Percentiles rank a stretch among this genome's conserved stretches.
Conservation (phyloP, 2,797 vertebrate species). For the Hoplostethus atlanticus region DNA sequence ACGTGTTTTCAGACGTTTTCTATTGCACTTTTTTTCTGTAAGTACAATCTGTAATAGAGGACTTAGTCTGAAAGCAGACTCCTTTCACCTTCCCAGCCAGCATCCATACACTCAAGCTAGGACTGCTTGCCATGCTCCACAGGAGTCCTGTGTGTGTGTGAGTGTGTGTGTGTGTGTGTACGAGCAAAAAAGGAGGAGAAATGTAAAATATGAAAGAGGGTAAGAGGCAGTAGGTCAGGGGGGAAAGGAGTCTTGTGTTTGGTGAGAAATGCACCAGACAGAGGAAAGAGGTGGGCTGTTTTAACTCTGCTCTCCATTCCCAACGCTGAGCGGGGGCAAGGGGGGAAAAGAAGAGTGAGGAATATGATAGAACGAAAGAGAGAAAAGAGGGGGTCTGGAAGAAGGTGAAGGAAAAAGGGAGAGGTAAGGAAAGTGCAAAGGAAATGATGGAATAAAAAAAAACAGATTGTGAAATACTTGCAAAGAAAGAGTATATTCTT, state of each 20-base stretch:
- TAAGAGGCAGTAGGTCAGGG: constrained; percentile 26
- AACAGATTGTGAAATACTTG: constrained; percentile 46
- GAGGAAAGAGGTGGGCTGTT: constrained; percentile 36
- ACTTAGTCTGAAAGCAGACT: constrained; percentile 25
- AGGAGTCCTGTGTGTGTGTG: not conserved
- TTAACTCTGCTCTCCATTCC: constrained; percentile 27
- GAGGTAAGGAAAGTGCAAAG: constrained; percentile 52
- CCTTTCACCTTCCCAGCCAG: constrained; percentile 47
- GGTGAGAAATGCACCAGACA: constrained; percentile 41
- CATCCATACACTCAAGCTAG: constrained; percentile 33
- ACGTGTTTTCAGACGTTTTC: too few relatives aligned
- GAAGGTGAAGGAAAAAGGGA: constrained; percentile 39
- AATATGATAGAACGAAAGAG: constrained; percentile 41
- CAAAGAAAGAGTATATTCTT: constrained; percentile 42
- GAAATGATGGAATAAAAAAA: constrained; percentile 50
- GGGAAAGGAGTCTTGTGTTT: constrained; percentile 46
- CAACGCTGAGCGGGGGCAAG: constrained; percentile 19
- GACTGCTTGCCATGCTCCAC: too few relatives aligned
- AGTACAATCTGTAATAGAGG: not conserved
- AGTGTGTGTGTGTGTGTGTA: constrained; percentile 2
- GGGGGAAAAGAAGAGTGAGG: constrained; percentile 17
- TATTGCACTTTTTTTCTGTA: too few relatives aligned
- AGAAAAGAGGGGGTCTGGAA: constrained; percentile 30
- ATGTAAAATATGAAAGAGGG: not conserved
- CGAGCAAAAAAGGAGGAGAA: not conserved